Evolutionary conservation across 2,113 vertebrate genomes (phyloP).

Genomic region (Tympanuchus pallidicinctus): DNA sequence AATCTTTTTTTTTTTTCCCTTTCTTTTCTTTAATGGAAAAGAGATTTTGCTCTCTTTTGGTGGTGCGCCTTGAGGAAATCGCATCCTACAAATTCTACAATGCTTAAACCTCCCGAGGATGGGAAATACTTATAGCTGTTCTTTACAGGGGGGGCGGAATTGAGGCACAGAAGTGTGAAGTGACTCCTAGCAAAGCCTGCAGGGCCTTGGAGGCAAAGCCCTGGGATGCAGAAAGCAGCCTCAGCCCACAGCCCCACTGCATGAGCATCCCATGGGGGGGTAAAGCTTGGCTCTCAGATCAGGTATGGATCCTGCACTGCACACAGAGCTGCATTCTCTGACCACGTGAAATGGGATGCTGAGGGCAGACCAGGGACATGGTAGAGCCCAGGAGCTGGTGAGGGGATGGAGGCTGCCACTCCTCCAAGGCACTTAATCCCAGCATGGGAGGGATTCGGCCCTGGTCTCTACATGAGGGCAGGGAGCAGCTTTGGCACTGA

Average conservation of each 20-base stretch:
- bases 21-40: too few relatives aligned
- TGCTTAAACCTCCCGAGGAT: background rate
- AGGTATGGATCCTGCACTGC: background rate
- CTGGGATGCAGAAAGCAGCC: background rate
- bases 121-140: background rate
- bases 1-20: too few relatives aligned
- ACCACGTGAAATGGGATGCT: background rate
- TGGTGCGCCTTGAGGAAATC: background rate
- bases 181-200: background rate
- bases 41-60: background rate
- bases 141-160: background rate
- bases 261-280: accelerated
- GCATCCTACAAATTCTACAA: background rate
- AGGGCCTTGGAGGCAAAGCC: background rate
- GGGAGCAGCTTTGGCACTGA: slow-evolving; percentile 14
- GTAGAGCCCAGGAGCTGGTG: background rate
- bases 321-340: background rate
- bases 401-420: background rate
- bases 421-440: background rate
- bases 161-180: background rate
- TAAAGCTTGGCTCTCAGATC: accelerated
- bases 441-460: background rate
- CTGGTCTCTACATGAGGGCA: background rate
- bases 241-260: background rate
- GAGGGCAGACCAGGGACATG: background rate